Percentiles rank a stretch among this genome's conserved stretches.
Evolutionary conservation across 2,888 invertebrate genomes (phyloP).

Genomic region (Catocala sponsa): DNA sequence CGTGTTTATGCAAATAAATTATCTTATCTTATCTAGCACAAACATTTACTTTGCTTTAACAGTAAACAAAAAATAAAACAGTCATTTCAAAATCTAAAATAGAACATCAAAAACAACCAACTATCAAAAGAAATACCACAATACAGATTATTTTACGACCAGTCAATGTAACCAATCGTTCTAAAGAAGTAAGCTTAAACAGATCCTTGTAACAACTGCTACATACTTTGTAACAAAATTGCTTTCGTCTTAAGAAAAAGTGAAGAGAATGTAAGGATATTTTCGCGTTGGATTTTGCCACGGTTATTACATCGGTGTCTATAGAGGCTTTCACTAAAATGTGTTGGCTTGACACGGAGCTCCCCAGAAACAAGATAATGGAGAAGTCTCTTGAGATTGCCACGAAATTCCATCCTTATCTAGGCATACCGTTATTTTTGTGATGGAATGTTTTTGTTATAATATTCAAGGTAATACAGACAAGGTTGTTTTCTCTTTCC

Average conservation of each 20-base stretch:
- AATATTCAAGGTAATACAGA: not conserved
- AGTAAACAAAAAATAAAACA: no score
- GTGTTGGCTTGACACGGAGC: slow-evolving; percentile 27
- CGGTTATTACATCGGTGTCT: slow-evolving; percentile 21
- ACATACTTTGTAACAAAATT: slow-evolving; percentile 1
- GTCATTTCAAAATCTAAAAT: no score
- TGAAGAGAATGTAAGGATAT: slow-evolving; percentile 10
- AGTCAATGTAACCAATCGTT: no score
- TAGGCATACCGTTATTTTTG: slow-evolving; percentile 10
- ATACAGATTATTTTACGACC: no score
- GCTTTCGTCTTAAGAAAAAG: slow-evolving; percentile 9
- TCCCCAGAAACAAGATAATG: slow-evolving; percentile 32
- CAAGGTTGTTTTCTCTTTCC: not conserved
- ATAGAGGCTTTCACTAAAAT: slow-evolving; percentile 23
- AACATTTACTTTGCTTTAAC: no score
- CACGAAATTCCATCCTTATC: slow-evolving; percentile 20
- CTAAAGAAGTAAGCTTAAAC: no score
- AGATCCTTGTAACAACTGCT: not conserved
- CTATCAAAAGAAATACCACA: no score
- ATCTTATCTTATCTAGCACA: no score
- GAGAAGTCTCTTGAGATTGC: slow-evolving; percentile 26
- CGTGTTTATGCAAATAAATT: no score
- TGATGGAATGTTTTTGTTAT: slow-evolving; percentile 14
- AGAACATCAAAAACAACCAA: no score
- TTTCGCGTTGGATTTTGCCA: slow-evolving; percentile 15